Evolutionary conservation across 2,797 vertebrate species (phyloP).

Genomic region (Microhierax caerulescens): DNA sequence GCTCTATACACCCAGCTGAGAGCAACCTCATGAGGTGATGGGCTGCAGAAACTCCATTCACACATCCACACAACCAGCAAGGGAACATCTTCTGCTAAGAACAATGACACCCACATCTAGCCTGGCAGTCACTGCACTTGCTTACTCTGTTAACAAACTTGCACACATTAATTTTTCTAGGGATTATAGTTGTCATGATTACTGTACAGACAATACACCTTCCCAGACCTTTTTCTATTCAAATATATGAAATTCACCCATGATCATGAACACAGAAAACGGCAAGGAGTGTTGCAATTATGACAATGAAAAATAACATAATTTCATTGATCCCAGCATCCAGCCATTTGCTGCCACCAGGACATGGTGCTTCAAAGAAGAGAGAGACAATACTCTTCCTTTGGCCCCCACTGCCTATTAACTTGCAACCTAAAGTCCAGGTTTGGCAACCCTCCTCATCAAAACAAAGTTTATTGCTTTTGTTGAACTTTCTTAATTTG

Average conservation of each 20-base stretch:
- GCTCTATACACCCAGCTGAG: neutral
- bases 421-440: neutral
- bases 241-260: neutral
- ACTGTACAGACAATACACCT: neutral
- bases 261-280: neutral
- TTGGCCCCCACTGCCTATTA: neutral
- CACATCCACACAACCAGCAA: neutral
- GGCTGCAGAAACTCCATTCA: neutral
- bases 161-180: neutral
- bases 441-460: neutral
- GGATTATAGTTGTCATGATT: neutral
- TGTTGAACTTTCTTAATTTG: neutral
- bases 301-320: neutral
- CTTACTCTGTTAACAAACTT: neutral
- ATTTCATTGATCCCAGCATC: conserved; percentile 10
- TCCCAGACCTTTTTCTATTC: neutral
- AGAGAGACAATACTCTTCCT: neutral
- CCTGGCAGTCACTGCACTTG: neutral
- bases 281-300: neutral
- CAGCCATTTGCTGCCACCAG: neutral
- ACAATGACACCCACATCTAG: neutral
- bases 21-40: neutral
- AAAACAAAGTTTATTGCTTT: neutral
- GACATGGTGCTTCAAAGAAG: neutral
- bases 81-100: neutral